Percentiles rank a stretch among this genome's conserved stretches.
Evolutionary conservation across 2,888 invertebrate species (phyloP).

Genomic region (Agrilus cyanescens): DNA sequence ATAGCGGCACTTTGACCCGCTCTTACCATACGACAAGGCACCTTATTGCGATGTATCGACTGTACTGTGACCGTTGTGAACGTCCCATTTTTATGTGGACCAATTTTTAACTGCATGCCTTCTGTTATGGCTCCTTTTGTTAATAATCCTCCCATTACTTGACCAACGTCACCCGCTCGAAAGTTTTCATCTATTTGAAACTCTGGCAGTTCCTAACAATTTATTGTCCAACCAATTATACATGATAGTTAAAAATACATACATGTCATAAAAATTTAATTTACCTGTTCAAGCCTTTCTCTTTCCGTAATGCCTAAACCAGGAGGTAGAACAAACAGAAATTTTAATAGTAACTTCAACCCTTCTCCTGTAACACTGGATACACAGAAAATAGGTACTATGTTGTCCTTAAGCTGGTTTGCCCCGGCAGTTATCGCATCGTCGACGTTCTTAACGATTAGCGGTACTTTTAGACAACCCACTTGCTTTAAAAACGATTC

Average conservation of each 20-base stretch:
- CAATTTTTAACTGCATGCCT: slow-evolving; percentile 65
- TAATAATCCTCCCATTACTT: slow-evolving; percentile 75
- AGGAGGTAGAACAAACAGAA: slow-evolving; percentile 73
- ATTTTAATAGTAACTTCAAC: slow-evolving; percentile 69
- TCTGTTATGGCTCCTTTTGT: slow-evolving; percentile 78
- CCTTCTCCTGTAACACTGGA: slow-evolving; percentile 86
- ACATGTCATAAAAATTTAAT: slow-evolving; percentile 4
- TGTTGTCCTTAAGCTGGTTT: slow-evolving; percentile 49
- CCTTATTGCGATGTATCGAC: slow-evolving; percentile 84
- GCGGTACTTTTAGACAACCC: slow-evolving; percentile 51
- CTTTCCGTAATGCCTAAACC: slow-evolving; percentile 50
- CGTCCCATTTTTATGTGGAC: slow-evolving; percentile 64
- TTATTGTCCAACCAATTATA: neutral
- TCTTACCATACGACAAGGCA: slow-evolving; percentile 75
- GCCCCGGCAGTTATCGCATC: slow-evolving; percentile 66
- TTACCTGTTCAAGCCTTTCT: slow-evolving; percentile 55
- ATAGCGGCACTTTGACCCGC: slow-evolving; percentile 87
- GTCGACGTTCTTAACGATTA: slow-evolving; percentile 53
- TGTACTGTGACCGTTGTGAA: slow-evolving; percentile 69
- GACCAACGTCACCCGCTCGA: slow-evolving; percentile 69
- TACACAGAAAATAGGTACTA: slow-evolving; percentile 74
- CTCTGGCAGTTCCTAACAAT: slow-evolving; percentile 54
- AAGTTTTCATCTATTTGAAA: slow-evolving; percentile 95
- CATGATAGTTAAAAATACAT: neutral
- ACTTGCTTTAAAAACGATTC: slow-evolving; percentile 52